Conservation (phyloP, 2,797 vertebrate genomes). For the Sebastes baramenuke region DNA sequence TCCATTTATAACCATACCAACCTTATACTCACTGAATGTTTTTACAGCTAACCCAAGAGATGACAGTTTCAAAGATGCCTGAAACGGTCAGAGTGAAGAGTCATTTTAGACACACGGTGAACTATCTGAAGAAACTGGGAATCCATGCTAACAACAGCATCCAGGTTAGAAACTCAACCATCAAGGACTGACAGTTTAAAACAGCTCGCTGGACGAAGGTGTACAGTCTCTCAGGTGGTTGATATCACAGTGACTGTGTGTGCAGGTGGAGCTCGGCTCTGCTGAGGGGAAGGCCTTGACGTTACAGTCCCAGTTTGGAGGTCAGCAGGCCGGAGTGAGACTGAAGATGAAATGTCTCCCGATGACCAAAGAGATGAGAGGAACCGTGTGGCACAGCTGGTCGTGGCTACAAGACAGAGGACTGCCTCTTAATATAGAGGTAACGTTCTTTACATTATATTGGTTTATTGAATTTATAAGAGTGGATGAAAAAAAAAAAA, state of each 20-base stretch:
- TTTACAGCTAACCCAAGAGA: constrained; percentile 78
- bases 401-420: constrained; percentile 72
- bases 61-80: constrained; percentile 64
- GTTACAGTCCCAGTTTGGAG: constrained; percentile 70
- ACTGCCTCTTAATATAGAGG: constrained; percentile 77
- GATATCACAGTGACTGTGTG: neutral
- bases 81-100: constrained; percentile 66
- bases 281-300: constrained; percentile 65
- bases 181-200: neutral
- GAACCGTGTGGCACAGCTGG: constrained; percentile 77
- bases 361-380: constrained; percentile 70
- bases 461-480: neutral
- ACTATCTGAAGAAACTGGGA: constrained; percentile 69
- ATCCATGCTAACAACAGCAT: constrained; percentile 77
- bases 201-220: neutral
- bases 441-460: constrained; percentile 20
- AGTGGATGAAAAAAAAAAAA: neutral
- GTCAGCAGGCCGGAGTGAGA: constrained; percentile 51
- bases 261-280: constrained; percentile 68
- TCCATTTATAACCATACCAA: neutral
- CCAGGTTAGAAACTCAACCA: constrained; percentile 71
- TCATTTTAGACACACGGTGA: constrained; percentile 79
- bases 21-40: constrained; percentile 4
- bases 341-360: constrained; percentile 63
- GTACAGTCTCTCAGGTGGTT: neutral